phyloP scores from a whole-genome alignment of 2,797 vertebrate genomes.

The Vultur gryphus region DNA sequence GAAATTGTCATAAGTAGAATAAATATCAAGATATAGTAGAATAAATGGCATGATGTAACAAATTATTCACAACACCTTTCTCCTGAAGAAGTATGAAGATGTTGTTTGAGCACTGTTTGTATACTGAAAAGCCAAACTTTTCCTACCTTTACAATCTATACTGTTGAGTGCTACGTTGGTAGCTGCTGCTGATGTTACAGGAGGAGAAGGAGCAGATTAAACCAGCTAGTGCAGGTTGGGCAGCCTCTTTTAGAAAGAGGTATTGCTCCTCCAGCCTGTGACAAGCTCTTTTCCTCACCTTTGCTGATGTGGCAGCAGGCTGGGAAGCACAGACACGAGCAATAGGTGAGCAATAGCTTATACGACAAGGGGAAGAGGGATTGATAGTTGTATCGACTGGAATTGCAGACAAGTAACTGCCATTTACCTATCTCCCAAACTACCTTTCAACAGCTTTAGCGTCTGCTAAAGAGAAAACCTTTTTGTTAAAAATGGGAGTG shows the following conservation, averaged over 20 bases:
- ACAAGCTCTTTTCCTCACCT: background rate
- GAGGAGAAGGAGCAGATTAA: background rate
- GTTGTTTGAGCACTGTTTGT: background rate
- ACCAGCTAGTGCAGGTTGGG: background rate
- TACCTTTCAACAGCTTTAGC: background rate
- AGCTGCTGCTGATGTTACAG: background rate
- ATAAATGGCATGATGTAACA: background rate
- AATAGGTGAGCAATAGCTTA: background rate
- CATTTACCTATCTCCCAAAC: background rate
- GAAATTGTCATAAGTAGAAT: background rate
- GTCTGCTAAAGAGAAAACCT: background rate
- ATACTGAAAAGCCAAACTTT: background rate
- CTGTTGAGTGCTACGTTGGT: accelerated
- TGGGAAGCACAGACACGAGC: background rate
- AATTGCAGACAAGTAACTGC: background rate
- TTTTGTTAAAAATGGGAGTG: background rate
- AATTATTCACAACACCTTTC: background rate
- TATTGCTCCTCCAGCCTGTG: background rate
- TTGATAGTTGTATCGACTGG: accelerated
- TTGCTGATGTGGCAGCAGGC: background rate
- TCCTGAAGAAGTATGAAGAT: background rate
- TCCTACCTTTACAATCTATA: accelerated
- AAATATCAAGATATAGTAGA: background rate
- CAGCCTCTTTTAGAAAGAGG: background rate
- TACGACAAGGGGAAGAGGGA: background rate